Base-by-base conservation (phyloP, 2,888 invertebrate genomes). In the Polyommatus iphigenia region DNA sequence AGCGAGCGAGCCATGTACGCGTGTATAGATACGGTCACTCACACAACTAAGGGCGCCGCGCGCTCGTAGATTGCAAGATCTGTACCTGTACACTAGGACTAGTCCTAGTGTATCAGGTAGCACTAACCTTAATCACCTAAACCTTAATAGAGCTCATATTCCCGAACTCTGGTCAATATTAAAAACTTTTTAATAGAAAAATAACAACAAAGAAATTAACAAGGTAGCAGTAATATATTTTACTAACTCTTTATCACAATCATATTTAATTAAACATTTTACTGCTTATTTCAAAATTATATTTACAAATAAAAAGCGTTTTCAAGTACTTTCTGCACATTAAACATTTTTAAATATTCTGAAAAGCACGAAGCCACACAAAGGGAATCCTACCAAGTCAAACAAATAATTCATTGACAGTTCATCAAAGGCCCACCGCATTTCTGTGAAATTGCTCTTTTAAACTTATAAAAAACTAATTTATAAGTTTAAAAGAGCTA, bases 361-460 rank as follows among this genome's bases (percentile, higher is more conserved):
- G 62, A 24, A 59, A 62, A 62, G 24, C 24, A 13, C 24, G 62
- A 32, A 67, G 15, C 32, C 67, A 15, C 67, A 67, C 15, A 67
- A 67, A 67, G 18, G 15, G 29, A 67, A 67, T 67, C 67, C 29
- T 67, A 18, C 13, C 67, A 67, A 67, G 29, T 67, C 6, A 18
- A 67, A 67, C 67, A 18, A 67, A 67, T 67, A 32, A 67, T 67
- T 67, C 67, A 67, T 67, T 32, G 29, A 67, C 20, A 24, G 20
- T 67, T 67, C 24, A 32, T 18, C 67, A 67, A 67, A 67, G 67
- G 67, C 67, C 3, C 67, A 15, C 29, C 67, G 67, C 62, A 24
- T 24, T 67, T 67, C 67, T 67, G 6, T 67, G 29, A 67, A 67
- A 67, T 67, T 32, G 29, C 29, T 67, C 15, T 29, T 67, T 67